A percentile compares a stretch with the other conserved stretches of the same genome.
Conservation (phyloP, 2,797 vertebrate genomes). For the Scolopax bukidnonensis region DNA sequence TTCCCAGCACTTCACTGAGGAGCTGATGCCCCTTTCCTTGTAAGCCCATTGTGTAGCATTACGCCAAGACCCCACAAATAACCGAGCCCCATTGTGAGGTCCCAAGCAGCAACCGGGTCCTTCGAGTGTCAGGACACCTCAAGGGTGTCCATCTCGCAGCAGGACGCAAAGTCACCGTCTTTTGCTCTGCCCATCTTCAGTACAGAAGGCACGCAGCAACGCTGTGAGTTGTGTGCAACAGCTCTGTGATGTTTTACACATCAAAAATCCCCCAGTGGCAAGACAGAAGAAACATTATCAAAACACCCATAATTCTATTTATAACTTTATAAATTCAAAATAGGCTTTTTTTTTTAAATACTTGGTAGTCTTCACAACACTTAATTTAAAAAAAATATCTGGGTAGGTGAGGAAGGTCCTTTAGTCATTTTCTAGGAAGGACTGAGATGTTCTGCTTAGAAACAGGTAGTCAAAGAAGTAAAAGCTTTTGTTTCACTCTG, state of each 20-base stretch:
- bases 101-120: background rate
- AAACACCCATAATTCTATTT: background rate
- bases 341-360: background rate
- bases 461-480: background rate
- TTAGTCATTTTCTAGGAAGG: background rate
- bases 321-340: background rate
- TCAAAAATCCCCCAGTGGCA: background rate
- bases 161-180: background rate
- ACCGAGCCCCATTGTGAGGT: background rate
- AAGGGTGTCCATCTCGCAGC: background rate
- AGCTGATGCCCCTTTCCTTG: background rate
- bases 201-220: background rate
- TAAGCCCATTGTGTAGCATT: background rate
- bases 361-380: background rate
- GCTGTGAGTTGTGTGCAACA: background rate
- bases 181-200: background rate
- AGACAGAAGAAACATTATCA: background rate
- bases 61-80: background rate
- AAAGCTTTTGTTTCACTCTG: background rate
- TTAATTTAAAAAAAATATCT: background rate
- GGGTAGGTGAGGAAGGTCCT: background rate
- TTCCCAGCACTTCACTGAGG: background rate
- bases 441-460: background rate
- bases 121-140: background rate
- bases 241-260: accelerated